Evolutionary conservation across 2,113 vertebrate genomes (phyloP), one percentile per base, ranked within the genome.

Genomic region (Plectropomus leopardus): DNA sequence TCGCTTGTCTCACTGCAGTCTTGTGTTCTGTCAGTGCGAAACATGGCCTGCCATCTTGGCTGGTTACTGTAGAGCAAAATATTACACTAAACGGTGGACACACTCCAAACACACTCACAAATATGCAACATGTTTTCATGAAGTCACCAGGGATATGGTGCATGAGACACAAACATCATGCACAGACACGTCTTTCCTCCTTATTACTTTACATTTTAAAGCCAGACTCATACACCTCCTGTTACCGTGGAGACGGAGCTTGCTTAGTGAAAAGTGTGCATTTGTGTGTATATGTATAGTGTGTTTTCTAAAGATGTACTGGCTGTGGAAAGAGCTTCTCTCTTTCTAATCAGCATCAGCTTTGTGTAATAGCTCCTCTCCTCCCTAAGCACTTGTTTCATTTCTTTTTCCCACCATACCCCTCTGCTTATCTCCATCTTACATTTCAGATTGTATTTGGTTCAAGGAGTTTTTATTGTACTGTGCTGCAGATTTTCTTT

Each of bases 391-490:
- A 14, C 23, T 75, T 40, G 36, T 11, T 34, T 42, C 23, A 24
- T 34, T 44, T 60, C 32, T 30, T 19, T 69, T 55, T 28, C 40
- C 36, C 58, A 42, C 24, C 24, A 4, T 42, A 4, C 42, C 19
- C 60, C 30, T 42, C 30, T 64, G 23, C 42, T 64, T 63, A 75
- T 57, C 57, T 69, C n/a, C 2, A 0, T 23, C 65, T 48, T 34
- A 26, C n/a, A 76, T 53, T 72, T 77, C 44, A 59, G 51, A 66
- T 66, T 42, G 11, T 34, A 16, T 72, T 83, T 71, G 36, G 36
- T 36, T 7, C 11, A 10, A 11, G 32, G 47, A 54, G 64, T 68
- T 19, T 53, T 71, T 51, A n/a, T 24, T 24, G n/a, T 57, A 42
- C 23, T 42, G 23, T 42, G 58, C 60, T 19, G 44, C 24, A 9